These are phyloP conservation scores for Marmota flaviventris DNA, from an alignment of 2,113 vertebrate species.

Conservation along the genomic window DNA sequence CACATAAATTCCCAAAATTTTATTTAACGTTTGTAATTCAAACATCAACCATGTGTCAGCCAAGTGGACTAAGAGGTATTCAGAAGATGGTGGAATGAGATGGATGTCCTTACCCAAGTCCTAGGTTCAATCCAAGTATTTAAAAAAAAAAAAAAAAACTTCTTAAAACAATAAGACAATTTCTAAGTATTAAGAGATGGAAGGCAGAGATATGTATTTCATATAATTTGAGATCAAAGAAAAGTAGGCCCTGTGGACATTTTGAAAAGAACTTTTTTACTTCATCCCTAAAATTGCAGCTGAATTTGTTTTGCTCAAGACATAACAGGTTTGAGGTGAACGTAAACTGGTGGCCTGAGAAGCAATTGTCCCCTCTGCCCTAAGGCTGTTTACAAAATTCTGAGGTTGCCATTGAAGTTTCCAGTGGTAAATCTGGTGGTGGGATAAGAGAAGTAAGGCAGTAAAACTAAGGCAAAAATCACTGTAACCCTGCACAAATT, in stretches of 20 bases:
- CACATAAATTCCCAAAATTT: neutral
- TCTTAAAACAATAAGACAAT: no score
- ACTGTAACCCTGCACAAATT: neutral
- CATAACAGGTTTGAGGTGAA: neutral
- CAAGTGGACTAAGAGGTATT: neutral
- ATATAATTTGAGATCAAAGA: neutral
- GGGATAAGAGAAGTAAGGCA: neutral
- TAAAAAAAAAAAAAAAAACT: no score
- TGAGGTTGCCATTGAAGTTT: neutral
- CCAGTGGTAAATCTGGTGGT: neutral
- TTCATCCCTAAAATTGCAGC: neutral
- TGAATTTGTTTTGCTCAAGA: neutral
- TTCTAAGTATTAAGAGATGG: neutral
- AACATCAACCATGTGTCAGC: neutral
- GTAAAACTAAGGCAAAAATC: neutral
- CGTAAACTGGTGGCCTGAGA: neutral
- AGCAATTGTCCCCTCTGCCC: accelerated
- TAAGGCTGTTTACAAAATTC: neutral
- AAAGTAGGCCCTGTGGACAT: neutral
- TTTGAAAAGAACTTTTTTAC: neutral
- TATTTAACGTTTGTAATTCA: neutral
- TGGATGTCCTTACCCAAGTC: no score
- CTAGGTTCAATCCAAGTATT: no score
- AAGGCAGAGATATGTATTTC: neutral
- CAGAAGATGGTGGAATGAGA: no score